Percentiles rank a stretch among this genome's conserved stretches.
Evolutionary conservation across 1,140 invertebrate species (phyloP).

Genomic region (Microplitis mediator): DNA sequence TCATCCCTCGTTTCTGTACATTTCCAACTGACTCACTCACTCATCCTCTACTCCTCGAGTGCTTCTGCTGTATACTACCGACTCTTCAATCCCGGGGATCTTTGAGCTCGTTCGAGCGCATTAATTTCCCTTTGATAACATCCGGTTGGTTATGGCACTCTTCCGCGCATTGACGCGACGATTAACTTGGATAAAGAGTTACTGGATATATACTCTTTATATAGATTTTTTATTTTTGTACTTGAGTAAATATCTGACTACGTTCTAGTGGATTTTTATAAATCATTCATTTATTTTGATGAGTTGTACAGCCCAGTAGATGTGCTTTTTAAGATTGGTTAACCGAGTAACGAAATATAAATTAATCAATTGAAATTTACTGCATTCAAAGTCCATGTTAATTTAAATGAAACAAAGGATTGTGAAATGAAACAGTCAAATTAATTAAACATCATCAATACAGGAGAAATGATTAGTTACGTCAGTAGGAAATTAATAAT

Average conservation of each 20-base stretch:
- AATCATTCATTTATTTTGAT: not conserved
- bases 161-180: constrained; percentile 1
- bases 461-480: no score
- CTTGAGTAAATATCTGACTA: not conserved
- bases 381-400: no score
- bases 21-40: not conserved
- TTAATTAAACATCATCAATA: no score
- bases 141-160: constrained; percentile 4
- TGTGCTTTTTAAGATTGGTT: no score
- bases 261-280: not conserved
- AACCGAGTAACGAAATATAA: no score
- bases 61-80: no score
- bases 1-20: not conserved
- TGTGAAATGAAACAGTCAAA: no score
- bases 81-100: not conserved
- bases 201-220: not conserved
- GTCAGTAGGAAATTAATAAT: not conserved
- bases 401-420: no score
- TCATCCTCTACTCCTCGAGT: no score
- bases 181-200: constrained; percentile 5
- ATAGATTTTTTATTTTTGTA: not conserved
- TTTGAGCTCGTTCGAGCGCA: constrained; percentile 9
- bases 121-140: not conserved
- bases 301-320: no score
- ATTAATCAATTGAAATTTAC: no score